Evolutionary conservation across 1,140 invertebrate genomes (phyloP).

Genomic region (Babylonia areolata): DNA sequence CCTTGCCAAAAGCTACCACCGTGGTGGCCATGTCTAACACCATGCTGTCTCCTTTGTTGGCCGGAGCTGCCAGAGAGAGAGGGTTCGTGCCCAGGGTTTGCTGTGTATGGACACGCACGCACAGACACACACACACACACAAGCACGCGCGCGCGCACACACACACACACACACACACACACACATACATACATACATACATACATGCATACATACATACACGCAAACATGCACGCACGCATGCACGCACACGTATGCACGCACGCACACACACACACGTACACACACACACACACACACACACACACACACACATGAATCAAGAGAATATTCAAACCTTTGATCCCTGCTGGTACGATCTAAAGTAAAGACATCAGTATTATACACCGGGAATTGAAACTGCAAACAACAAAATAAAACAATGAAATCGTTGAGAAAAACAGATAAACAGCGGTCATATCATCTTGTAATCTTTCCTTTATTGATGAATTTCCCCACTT

Average conservation of each 20-base stretch:
- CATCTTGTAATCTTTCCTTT: too few species aligned
- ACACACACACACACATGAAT: not conserved
- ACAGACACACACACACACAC: conserved; percentile 5
- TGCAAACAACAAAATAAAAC: too few species aligned
- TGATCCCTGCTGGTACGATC: too few species aligned
- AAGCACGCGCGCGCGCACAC: not conserved
- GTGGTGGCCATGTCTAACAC: conserved; percentile 96
- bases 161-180: conserved; percentile 1
- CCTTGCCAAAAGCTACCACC: conserved; percentile 88
- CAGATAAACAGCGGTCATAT: too few species aligned
- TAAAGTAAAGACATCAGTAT: too few species aligned
- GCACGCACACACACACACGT: not conserved
- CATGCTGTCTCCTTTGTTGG: conserved; percentile 85
- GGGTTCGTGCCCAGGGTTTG: conserved; percentile 92
- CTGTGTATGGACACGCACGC: conserved; percentile 65
- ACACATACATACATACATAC: not conserved
- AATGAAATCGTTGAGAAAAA: too few species aligned
- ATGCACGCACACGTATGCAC: not conserved
- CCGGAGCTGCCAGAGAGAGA: conserved; percentile 85
- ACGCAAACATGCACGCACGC: not conserved
- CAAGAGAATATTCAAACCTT: too few species aligned
- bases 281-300: conserved; percentile 3
- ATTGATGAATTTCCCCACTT: too few species aligned
- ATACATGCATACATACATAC: not conserved
- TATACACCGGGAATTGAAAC: too few species aligned